Evolutionary conservation across 2,888 invertebrate genomes (phyloP), one percentile per base, ranked within the genome.

Genomic region (Platynereis dumerilii): DNA sequence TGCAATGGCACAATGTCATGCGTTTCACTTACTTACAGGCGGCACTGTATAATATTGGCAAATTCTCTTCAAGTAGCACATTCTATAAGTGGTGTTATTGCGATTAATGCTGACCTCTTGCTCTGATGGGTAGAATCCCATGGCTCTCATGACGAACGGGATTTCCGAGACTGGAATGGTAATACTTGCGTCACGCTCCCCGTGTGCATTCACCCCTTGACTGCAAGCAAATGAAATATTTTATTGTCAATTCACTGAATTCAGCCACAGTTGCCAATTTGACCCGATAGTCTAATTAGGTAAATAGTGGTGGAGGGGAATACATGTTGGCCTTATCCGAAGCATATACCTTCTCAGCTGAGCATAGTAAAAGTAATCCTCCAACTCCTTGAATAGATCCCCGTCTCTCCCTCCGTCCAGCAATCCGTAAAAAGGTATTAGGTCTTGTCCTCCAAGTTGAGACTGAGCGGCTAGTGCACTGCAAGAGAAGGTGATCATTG

Each of bases 361-460:
- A 72, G 91, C 89, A 80, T 91, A 91, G 81, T 90, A 91, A 84
- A 92, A 92, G 67, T 91, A 85, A 78, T 91, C 90, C 72, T 90
- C 87, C 78, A 92, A 88, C 83, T 92, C 91, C 65, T 85, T 83
- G 79, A 91, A 90, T 60, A 91, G 85, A 87, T 89, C 90, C 2
- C 92, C 91, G 0, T 88, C 87, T 10, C 88, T 84, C 0, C 91
- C 91, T 59, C 90, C 90, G 65, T 91, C 90, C 58, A 92, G 85
- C 26, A 91, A 83, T 69, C 89, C 88, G 79, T 90, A 91, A 84
- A 88, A 92, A 0, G 92, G 91, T 56, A 88, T 86, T 57, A 85
- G 72, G 64, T 80, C 82, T 66, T 78, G 78, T 27, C 84, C 84
- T 27, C 83, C 84, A 10, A 85, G 72, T 17, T 73, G 69, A 24